Conservation (phyloP, 2,888 invertebrate genomes). For the Heteromurus nitidus region DNA sequence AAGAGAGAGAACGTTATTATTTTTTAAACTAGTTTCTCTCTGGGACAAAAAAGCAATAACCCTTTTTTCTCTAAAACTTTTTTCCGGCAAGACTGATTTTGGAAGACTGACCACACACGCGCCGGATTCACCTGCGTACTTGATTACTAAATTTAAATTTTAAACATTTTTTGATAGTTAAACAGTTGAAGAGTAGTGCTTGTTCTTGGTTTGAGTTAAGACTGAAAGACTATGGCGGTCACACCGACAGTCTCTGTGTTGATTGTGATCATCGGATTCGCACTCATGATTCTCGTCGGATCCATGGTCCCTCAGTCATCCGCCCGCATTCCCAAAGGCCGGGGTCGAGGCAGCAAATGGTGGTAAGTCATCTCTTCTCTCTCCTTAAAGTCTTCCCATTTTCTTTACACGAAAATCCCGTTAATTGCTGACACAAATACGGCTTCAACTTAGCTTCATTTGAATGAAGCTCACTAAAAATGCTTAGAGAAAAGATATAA, state of each 20-base stretch:
- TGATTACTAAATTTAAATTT: too few species aligned
- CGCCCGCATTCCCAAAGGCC: conserved; percentile 77
- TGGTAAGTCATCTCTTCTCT: conserved; percentile 81
- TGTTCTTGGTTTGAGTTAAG: too few species aligned
- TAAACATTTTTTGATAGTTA: too few species aligned
- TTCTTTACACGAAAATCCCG: too few species aligned
- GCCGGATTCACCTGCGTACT: too few species aligned
- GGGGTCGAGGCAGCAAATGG: conserved; percentile 93
- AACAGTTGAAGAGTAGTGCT: too few species aligned
- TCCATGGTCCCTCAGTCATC: conserved; percentile 73
- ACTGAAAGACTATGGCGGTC: conserved; percentile 62
- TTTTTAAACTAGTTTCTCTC: too few species aligned
- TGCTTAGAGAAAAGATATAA: too few species aligned
- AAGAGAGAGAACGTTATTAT: conserved; percentile 1
- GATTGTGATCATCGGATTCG: conserved; percentile 70
- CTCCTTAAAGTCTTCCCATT: neutral
- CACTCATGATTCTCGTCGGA: conserved; percentile 72
- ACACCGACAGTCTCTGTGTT: conserved; percentile 72
- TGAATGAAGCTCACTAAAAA: too few species aligned
- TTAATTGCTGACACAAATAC: too few species aligned
- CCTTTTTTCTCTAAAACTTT: neutral
- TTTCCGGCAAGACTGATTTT: conserved; percentile 12
- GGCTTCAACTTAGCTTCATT: too few species aligned
- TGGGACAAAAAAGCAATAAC: neutral
- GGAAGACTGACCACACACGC: too few species aligned